These are phyloP conservation scores for Gerris buenoi DNA, from an alignment of 1,140 invertebrate species.

Conservation along the genomic window DNA sequence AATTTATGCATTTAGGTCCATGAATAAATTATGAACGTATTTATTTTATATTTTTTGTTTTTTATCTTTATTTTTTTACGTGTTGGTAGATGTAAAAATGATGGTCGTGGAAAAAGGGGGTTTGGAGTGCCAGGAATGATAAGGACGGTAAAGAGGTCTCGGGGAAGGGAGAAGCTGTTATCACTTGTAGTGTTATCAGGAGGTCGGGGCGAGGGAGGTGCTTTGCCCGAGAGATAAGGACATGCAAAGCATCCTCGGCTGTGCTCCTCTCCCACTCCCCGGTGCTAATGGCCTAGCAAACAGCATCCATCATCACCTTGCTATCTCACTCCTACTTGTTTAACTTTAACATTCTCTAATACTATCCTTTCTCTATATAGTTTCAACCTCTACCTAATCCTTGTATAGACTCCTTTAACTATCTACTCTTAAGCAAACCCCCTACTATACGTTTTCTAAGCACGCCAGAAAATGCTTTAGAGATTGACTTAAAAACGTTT, in stretches of 20 bases:
- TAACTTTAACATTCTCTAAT: too few species aligned
- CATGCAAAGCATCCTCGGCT: not conserved
- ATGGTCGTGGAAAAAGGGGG: not conserved
- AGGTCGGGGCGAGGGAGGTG: too few species aligned
- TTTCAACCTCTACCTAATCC: too few species aligned
- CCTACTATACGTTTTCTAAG: too few species aligned
- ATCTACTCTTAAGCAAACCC: too few species aligned
- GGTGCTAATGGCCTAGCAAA: not conserved
- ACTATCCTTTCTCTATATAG: too few species aligned
- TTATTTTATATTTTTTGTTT: not conserved
- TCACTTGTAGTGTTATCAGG: not conserved
- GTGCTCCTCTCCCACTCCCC: too few species aligned
- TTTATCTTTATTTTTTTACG: not conserved
- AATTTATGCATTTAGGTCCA: not conserved
- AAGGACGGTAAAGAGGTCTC: not conserved
- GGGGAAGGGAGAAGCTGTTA: not conserved
- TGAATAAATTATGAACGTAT: not conserved
- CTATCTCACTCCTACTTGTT: not conserved
- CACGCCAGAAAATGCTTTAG: too few species aligned
- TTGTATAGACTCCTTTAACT: too few species aligned
- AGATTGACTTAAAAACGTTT: too few species aligned
- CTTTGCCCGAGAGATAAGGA: not conserved
- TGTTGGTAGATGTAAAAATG: not conserved
- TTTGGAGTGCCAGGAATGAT: not conserved
- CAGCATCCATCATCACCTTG: not conserved